phyloP scores from a whole-genome alignment of 2,888 invertebrate genomes.

The Iphiclides podalirius region DNA sequence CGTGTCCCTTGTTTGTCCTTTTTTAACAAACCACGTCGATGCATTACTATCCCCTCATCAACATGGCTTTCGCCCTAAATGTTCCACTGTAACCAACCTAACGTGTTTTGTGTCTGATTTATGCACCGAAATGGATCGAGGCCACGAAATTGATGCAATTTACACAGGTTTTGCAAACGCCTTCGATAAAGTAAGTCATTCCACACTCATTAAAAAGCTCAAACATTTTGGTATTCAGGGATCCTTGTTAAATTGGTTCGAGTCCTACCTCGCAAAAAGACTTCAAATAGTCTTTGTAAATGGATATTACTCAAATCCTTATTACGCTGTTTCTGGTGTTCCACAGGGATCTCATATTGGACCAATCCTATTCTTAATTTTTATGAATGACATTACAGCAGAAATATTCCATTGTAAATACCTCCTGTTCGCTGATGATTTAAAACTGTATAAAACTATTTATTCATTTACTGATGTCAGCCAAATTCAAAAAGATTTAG shows the following conservation, averaged over 20 bases:
- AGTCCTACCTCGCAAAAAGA: slow-evolving; percentile 20
- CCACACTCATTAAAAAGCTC: slow-evolving; percentile 13
- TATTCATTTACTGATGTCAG: no score
- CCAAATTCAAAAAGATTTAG: no score
- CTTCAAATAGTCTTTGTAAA: slow-evolving; percentile 20
- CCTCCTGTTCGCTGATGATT: no score
- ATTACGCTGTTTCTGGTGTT: no score
- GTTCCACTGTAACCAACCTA: slow-evolving; percentile 11
- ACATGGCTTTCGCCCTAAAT: slow-evolving; percentile 11
- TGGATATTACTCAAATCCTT: background rate
- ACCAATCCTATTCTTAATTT: no score
- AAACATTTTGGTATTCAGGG: slow-evolving; percentile 12
- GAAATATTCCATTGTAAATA: no score
- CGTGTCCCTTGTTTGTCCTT: no score
- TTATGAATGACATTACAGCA: no score
- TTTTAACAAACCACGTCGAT: background rate
- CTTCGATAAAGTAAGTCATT: slow-evolving; percentile 22
- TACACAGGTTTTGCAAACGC: slow-evolving; percentile 23
- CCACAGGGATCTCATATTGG: no score
- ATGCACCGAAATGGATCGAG: slow-evolving; percentile 5
- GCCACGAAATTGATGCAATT: slow-evolving; percentile 16
- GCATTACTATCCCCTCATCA: slow-evolving; percentile 6
- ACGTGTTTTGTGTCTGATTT: no score
- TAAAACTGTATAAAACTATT: no score
- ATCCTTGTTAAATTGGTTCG: slow-evolving; percentile 21